phyloP scores from a whole-genome alignment of 2,888 invertebrate species.

The Willowsia nigromaculata region DNA sequence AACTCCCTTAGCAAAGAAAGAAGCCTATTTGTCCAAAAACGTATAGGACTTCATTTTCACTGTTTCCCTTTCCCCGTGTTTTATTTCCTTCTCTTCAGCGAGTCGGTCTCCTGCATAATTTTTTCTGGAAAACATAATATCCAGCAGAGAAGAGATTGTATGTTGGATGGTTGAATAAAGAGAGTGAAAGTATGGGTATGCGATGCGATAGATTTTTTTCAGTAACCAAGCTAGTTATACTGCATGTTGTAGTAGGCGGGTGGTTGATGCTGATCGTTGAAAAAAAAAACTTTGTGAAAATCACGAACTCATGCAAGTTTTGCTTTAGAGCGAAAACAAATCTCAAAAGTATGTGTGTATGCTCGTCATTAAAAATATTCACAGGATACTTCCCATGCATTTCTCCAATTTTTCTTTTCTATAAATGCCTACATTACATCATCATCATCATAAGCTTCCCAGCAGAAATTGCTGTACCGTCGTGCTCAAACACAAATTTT shows the following conservation, averaged over 20 bases:
- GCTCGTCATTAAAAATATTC: neutral
- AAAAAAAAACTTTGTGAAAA: constrained; percentile 43
- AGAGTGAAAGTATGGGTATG: neutral
- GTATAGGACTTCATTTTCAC: neutral
- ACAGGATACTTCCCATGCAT: neutral
- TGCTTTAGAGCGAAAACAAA: neutral
- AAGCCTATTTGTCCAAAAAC: neutral
- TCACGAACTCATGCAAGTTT: constrained; percentile 52
- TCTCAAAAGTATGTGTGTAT: neutral
- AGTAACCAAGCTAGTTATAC: constrained; percentile 26
- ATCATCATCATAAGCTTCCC: neutral
- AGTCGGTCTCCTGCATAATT: neutral
- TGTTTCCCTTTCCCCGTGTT: neutral
- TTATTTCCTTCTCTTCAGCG: neutral
- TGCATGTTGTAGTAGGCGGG: neutral
- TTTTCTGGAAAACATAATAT: neutral
- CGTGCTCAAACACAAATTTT: constrained; percentile 13
- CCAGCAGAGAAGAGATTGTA: neutral
- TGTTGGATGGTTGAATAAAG: neutral
- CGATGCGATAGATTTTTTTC: neutral
- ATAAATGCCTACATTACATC: constrained; percentile 11
- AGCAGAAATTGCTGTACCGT: neutral
- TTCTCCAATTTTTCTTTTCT: neutral
- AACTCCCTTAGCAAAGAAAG: neutral
- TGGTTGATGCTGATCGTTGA: neutral